Percentiles rank a stretch among this genome's conserved stretches.
Evolutionary conservation across 1,140 invertebrate species (phyloP).

Genomic region (Bombyx mandarina): DNA sequence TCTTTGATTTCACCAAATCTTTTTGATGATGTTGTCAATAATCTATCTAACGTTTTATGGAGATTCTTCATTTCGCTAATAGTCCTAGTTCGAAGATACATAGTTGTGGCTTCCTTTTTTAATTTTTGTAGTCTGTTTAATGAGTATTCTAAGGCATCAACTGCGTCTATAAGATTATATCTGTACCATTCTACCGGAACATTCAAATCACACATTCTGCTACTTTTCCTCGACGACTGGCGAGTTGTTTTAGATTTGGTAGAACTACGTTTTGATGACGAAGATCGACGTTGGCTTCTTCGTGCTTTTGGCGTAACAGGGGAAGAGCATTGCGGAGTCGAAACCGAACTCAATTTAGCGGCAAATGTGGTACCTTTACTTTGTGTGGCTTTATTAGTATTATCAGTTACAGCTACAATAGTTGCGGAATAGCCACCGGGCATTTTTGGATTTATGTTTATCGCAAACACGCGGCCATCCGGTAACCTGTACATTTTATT

Average conservation of each 20-base stretch:
- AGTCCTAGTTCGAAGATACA: conserved; percentile 44
- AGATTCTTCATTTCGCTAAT: conserved; percentile 53
- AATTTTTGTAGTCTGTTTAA: conserved; percentile 48
- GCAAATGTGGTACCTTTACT: conserved; percentile 41
- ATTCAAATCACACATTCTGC: conserved; percentile 35
- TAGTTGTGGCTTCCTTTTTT: conserved; percentile 49
- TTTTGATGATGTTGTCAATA: conserved; percentile 44
- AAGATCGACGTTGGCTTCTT: conserved; percentile 7
- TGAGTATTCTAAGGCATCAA: conserved; percentile 62
- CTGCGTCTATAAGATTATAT: conserved; percentile 60
- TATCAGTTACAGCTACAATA: conserved; percentile 57
- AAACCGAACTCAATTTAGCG: conserved; percentile 45
- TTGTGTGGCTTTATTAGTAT: conserved; percentile 13
- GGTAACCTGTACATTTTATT: conserved; percentile 69
- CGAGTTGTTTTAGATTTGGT: conserved; percentile 24
- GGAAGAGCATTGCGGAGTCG: conserved; percentile 8
- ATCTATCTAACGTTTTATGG: conserved; percentile 49
- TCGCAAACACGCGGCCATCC: conserved; percentile 65
- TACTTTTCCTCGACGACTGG: conserved; percentile 11
- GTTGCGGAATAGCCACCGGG: conserved; percentile 68
- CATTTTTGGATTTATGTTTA: conserved; percentile 63
- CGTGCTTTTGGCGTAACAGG: conserved; percentile 7
- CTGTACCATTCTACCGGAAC: conserved; percentile 65
- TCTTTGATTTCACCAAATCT: conserved; percentile 57
- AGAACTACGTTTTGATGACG: conserved; percentile 18